Evolutionary conservation across 1,140 invertebrate genomes (phyloP).

Genomic region (Leptonema lineaticorne): DNA sequence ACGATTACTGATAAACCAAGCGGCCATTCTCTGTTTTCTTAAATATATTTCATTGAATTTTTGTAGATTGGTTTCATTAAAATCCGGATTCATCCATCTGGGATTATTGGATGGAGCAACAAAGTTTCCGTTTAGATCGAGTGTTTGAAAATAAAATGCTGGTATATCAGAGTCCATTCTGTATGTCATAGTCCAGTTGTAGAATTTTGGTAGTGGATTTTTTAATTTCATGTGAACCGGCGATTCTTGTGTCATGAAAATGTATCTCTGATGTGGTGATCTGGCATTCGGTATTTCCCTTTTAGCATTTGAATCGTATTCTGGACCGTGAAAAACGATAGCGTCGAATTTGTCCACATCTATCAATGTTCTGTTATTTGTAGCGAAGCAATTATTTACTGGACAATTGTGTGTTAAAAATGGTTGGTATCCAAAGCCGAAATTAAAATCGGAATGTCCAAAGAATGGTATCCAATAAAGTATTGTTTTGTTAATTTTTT

Average conservation of each 20-base stretch:
- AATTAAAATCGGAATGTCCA: conserved; percentile 9
- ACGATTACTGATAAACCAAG: conserved; percentile 67
- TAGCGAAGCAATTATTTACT: conserved; percentile 23
- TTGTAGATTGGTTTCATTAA: neutral
- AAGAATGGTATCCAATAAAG: conserved; percentile 31
- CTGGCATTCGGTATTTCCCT: conserved; percentile 41
- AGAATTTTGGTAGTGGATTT: conserved; percentile 46
- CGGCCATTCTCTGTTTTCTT: conserved; percentile 47
- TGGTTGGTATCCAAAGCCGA: conserved; percentile 9
- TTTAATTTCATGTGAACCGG: conserved; percentile 47
- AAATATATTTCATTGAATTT: conserved; percentile 22
- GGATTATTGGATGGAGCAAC: conserved; percentile 42
- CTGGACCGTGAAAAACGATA: conserved; percentile 47
- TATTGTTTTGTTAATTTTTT: no score
- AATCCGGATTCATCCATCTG: neutral
- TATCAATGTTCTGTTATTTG: conserved; percentile 1
- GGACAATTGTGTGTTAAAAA: conserved; percentile 24
- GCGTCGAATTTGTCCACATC: conserved; percentile 46
- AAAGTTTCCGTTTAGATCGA: conserved; percentile 42
- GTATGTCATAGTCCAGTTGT: conserved; percentile 68
- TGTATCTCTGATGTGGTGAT: conserved; percentile 45
- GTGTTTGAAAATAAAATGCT: conserved; percentile 52
- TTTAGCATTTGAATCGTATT: conserved; percentile 42
- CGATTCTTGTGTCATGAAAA: conserved; percentile 47
- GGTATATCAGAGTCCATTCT: conserved; percentile 63